Evolutionary conservation across 1,140 invertebrate species (phyloP).

Genomic region (Arctopsyche grandis): DNA sequence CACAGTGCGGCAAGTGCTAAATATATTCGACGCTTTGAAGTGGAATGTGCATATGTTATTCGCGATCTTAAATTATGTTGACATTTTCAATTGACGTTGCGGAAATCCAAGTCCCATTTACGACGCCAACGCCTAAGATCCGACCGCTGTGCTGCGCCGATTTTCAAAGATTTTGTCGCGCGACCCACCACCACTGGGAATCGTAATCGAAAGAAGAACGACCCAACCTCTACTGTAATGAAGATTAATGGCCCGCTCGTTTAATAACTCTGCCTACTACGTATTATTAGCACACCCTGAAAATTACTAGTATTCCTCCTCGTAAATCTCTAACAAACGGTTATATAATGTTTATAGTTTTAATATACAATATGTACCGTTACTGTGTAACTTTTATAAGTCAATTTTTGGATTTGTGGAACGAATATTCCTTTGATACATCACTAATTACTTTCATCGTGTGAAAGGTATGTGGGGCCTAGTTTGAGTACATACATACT

Average conservation of each 20-base stretch:
- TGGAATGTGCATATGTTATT: background rate
- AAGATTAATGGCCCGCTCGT: conserved; percentile 20
- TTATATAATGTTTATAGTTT: too few relatives aligned
- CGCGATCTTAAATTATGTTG: conserved; percentile 5
- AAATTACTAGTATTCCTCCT: too few relatives aligned
- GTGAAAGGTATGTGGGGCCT: too few relatives aligned
- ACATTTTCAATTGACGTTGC: conserved; percentile 15
- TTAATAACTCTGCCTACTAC: background rate
- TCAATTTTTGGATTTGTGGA: too few relatives aligned
- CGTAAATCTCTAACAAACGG: too few relatives aligned
- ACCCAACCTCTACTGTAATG: conserved; percentile 3
- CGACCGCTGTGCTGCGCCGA: background rate
- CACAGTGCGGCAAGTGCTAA: too few relatives aligned
- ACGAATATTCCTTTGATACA: too few relatives aligned
- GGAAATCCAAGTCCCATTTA: conserved; percentile 7
- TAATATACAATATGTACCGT: too few relatives aligned
- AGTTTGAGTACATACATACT: too few relatives aligned
- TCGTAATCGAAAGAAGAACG: conserved; percentile 36
- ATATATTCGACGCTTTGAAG: background rate
- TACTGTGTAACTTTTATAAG: too few relatives aligned
- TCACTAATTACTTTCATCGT: too few relatives aligned
- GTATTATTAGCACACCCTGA: too few relatives aligned
- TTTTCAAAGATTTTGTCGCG: background rate
- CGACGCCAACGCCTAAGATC: background rate
- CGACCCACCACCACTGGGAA: conserved; percentile 21